Conservation (phyloP, 2,113 vertebrate species). For the Triplophysa rosa region DNA sequence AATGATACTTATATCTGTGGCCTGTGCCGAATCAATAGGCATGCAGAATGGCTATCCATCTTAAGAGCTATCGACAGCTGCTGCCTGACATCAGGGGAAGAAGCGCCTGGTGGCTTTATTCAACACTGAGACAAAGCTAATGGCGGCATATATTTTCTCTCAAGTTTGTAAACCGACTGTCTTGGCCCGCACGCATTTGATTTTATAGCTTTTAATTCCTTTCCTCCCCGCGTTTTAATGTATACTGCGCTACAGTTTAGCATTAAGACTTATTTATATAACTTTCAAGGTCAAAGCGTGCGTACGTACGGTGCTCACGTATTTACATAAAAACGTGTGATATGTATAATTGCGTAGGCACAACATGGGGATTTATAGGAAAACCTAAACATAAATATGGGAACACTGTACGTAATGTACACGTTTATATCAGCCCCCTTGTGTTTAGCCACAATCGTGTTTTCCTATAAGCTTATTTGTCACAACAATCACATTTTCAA, state of each 20-base stretch:
- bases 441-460: too few species aligned
- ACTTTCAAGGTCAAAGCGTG: too few species aligned
- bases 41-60: constrained; percentile 88
- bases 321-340: too few species aligned
- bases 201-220: constrained; percentile 34
- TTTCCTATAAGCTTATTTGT: not conserved
- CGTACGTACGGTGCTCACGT: too few species aligned
- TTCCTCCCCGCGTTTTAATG: not conserved
- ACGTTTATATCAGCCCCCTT: too few species aligned
- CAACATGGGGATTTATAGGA: too few species aligned
- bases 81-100: constrained; percentile 63
- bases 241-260: not conserved
- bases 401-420: too few species aligned
- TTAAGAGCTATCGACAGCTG: constrained; percentile 86
- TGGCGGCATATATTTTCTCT: constrained; percentile 46
- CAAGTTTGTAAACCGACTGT: constrained; percentile 46
- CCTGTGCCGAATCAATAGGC: constrained; percentile 92
- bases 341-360: too few species aligned
- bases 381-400: too few species aligned
- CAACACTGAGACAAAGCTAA: constrained; percentile 54
- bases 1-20: constrained; percentile 89
- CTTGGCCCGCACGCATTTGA: not conserved
- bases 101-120: constrained; percentile 74
- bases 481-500: not conserved
- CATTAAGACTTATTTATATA: too few species aligned